Evolutionary conservation across 2,797 vertebrate genomes (phyloP).

Genomic region (Gephyroberyx darwinii): DNA sequence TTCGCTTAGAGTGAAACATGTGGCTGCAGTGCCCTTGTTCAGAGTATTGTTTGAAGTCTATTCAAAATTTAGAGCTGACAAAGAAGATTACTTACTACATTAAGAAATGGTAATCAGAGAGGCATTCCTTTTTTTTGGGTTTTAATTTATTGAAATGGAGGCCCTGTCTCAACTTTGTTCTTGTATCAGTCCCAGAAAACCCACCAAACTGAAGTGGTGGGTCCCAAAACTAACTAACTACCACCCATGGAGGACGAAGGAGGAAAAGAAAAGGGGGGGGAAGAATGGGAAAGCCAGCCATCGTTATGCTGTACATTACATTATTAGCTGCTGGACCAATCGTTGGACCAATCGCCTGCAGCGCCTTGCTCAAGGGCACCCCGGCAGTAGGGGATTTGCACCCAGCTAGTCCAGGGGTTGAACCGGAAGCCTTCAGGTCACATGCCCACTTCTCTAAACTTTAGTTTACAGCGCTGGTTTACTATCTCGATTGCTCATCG

Average conservation of each 20-base stretch:
- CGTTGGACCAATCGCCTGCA: no score
- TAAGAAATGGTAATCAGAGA: conserved; percentile 45
- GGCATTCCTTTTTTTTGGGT: conserved; percentile 28
- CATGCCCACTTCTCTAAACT: no score
- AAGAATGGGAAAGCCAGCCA: background rate
- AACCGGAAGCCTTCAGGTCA: no score
- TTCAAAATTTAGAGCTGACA: conserved; percentile 34
- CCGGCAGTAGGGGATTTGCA: no score
- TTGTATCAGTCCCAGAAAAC: conserved; percentile 1
- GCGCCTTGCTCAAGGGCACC: no score
- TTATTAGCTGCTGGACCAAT: no score
- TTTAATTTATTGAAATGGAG: conserved; percentile 33
- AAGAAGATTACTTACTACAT: conserved; percentile 22
- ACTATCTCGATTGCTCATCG: no score
- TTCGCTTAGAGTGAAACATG: conserved; percentile 35
- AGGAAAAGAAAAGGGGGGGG: background rate
- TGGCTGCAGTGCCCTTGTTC: conserved; percentile 23
- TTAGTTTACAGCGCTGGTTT: no score
- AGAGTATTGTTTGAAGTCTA: conserved; percentile 35
- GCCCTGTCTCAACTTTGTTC: conserved; percentile 11
- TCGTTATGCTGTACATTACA: background rate
- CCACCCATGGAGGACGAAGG: background rate
- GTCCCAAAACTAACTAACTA: background rate
- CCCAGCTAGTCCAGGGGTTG: no score
- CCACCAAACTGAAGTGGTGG: conserved; percentile 8